Evolutionary conservation across 2,888 invertebrate genomes (phyloP), one percentile per base, ranked within the genome.

Genomic region (Lasioglossum leucozonium): DNA sequence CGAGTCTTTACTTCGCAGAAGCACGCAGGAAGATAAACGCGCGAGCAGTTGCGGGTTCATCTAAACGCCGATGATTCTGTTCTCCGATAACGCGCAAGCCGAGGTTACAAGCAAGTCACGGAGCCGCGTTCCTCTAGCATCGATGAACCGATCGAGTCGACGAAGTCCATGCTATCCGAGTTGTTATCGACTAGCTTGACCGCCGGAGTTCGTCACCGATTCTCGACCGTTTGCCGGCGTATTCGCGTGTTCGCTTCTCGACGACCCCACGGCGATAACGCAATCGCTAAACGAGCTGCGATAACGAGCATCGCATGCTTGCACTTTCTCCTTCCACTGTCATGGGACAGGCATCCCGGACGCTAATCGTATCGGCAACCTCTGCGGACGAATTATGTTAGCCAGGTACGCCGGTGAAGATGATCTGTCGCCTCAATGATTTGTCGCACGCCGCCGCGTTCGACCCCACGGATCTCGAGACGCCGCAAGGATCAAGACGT

Each of bases 401-500:
- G 26, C 8, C 51, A 51, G 51, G 58, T 58, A 62, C 16, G 1
- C 62, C 30, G 11, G 62, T 6, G 62, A 13, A 62, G 30, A 30
- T 30, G 30, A 62, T 62, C 62, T 18, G 62, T 62, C 18, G 16
- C 16, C 30, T 62, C 30, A 34, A 62, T 62, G 62, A 62, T 62
- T 62, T 62, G 30, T 67, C 18, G 37, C 67, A 4, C 67, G 16
- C 47, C 26, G 44, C 62, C 73, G 55, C 78, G 73, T 18, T 72
- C 78, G 75, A 84, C 74, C 75, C 42, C 77, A 85, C 69, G 26
- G 51, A 84, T 85, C 75, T 44, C 22, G 62, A 81, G 82, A 80
- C 84, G 55, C 55, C 82, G 72, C 71, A 82, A 77, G 67, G 80
- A 81, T 72, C 77, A 74, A 82, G 75, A 84, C 80, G 84, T 90